phyloP scores from a whole-genome alignment of 2,888 invertebrate genomes.

The Shargacucullia verbasci region DNA sequence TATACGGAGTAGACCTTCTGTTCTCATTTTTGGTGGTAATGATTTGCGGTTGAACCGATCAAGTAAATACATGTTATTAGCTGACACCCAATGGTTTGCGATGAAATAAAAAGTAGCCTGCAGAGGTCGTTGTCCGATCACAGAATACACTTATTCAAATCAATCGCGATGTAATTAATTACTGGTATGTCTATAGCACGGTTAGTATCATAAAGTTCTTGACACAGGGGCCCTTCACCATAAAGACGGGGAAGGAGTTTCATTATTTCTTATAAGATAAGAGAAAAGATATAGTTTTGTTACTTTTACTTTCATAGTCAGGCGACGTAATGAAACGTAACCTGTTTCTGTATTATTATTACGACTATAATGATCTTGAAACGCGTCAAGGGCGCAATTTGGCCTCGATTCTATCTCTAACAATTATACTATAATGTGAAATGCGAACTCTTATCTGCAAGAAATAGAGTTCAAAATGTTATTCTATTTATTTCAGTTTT shows the following conservation, averaged over 20 bases:
- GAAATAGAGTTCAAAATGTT: constrained; percentile 3
- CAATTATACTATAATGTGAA: not conserved
- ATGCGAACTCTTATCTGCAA: not conserved
- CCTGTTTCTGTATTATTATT: constrained; percentile 24
- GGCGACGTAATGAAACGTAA: constrained; percentile 6
- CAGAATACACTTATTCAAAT: constrained; percentile 22
- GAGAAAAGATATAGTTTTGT: not conserved
- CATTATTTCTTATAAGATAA: constrained; percentile 10
- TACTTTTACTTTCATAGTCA: constrained; percentile 17
- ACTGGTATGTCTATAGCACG: not conserved
- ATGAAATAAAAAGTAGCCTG: constrained; percentile 5
- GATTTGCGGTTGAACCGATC: constrained; percentile 1
- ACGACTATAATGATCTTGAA: constrained; percentile 32
- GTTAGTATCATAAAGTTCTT: not conserved
- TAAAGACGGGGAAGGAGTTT: constrained; percentile 16
- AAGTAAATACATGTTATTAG: constrained; percentile 27
- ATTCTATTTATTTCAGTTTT: not conserved
- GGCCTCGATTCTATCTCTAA: constrained; percentile 4
- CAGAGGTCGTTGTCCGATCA: constrained; percentile 1
- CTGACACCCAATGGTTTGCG: not conserved
- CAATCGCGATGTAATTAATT: constrained; percentile 2
- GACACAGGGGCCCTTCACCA: not conserved
- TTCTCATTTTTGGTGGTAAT: not conserved
- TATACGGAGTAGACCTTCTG: not conserved
- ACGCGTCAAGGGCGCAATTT: constrained; percentile 38